These are phyloP conservation scores for Halocaridina rubra DNA, from an alignment of 2,888 invertebrate genomes.

Conservation along the genomic window DNA sequence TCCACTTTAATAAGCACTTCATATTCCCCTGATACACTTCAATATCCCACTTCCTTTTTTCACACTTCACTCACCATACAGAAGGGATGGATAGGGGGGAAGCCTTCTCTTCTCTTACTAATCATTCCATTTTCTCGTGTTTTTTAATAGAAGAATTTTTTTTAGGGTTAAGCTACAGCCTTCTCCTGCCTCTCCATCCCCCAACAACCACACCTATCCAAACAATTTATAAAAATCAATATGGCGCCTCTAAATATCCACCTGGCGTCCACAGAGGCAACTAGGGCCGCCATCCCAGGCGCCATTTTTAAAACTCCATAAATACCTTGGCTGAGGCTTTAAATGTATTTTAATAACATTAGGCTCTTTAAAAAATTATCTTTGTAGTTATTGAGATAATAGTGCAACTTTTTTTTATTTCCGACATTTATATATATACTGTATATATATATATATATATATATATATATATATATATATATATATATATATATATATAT, in stretches of 20 bases:
- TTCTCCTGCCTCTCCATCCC: too few relatives aligned
- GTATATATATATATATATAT: too few relatives aligned
- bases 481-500: too few relatives aligned
- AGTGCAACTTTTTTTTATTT: too few relatives aligned
- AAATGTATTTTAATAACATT: too few relatives aligned
- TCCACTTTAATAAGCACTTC: too few relatives aligned
- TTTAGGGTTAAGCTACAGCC: too few relatives aligned
- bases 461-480: too few relatives aligned
- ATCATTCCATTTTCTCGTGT: conserved; percentile 55
- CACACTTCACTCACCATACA: conserved; percentile 48
- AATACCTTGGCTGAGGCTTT: not conserved
- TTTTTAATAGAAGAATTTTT: conserved; percentile 30
- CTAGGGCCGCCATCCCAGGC: not conserved
- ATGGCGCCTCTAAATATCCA: conserved; percentile 62
- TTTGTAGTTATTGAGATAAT: too few relatives aligned
- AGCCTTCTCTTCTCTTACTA: conserved; percentile 41
- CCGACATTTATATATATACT: too few relatives aligned
- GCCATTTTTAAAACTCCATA: not conserved
- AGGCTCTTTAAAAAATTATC: too few relatives aligned
- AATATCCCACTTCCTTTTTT: too few relatives aligned
- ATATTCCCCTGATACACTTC: not conserved
- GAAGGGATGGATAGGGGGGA: conserved; percentile 51
- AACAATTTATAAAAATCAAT: conserved; percentile 63
- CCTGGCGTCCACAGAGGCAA: conserved; percentile 29
- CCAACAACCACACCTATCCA: conserved; percentile 61